These are phyloP conservation scores for Sebastiscus tertius DNA, from an alignment of 2,797 vertebrate genomes.

Conservation along the genomic window DNA sequence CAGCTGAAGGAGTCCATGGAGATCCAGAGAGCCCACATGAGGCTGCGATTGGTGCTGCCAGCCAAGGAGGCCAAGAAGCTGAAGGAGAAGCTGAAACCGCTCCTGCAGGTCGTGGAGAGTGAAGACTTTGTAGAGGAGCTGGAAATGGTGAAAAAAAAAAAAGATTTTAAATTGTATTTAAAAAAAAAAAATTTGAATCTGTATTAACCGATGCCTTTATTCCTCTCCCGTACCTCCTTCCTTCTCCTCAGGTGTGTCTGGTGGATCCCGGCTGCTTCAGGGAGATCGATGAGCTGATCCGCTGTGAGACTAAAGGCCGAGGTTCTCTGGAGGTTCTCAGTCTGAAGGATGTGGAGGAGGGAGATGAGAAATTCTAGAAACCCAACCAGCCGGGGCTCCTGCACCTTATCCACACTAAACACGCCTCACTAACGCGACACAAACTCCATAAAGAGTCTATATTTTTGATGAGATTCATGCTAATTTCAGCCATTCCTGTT, in stretches of 20 bases:
- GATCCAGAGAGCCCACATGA: conserved; percentile 97
- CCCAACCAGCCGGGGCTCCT: conserved; percentile 6
- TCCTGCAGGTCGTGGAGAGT: conserved; percentile 92
- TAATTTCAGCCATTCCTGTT: not conserved
- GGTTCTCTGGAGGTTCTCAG: conserved; percentile 93
- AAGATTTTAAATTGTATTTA: too few species aligned
- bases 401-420: conserved; percentile 29
- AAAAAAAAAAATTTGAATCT: too few species aligned
- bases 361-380: conserved; percentile 92
- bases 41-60: conserved; percentile 89
- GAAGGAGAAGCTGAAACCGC: conserved; percentile 94
- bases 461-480: conserved; percentile 9
- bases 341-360: conserved; percentile 97
- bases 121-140: conserved; percentile 93
- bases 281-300: conserved; percentile 96
- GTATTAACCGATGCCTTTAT: not conserved
- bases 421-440: not conserved
- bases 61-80: conserved; percentile 93
- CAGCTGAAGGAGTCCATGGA: conserved; percentile 94
- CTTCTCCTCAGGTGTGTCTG: conserved; percentile 87
- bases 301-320: conserved; percentile 93
- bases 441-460: conserved; percentile 12
- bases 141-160: conserved; percentile 86
- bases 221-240: not conserved
- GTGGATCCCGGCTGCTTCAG: conserved; percentile 97